These are phyloP conservation scores for Alca torda DNA, from an alignment of 2,797 vertebrate species.

Conservation along the genomic window DNA sequence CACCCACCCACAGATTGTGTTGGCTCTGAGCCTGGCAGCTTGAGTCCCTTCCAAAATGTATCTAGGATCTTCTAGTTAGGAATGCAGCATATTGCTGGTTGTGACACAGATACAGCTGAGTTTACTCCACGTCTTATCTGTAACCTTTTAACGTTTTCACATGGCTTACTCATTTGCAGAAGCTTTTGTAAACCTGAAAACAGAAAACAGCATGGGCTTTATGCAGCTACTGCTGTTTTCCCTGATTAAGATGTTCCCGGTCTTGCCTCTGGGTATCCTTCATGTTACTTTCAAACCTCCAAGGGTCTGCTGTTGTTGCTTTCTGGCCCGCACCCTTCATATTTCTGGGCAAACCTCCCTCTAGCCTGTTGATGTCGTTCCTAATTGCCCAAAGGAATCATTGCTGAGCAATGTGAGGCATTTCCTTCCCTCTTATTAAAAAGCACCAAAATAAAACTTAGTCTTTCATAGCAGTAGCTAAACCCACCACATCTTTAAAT, in stretches of 20 bases:
- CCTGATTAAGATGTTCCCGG: constrained; percentile 21
- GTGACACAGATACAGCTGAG: constrained; percentile 45
- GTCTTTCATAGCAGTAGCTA: constrained; percentile 6
- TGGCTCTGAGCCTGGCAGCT: constrained; percentile 59
- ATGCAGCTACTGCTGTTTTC: constrained; percentile 27
- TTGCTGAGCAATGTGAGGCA: constrained; percentile 61
- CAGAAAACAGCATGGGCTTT: constrained; percentile 49
- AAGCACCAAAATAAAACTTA: constrained; percentile 60
- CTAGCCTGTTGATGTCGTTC: constrained; percentile 52
- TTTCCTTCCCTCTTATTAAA: constrained; percentile 69
- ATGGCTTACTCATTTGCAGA: constrained; percentile 26
- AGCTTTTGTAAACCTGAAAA: constrained; percentile 51
- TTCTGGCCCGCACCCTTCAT: constrained; percentile 17
- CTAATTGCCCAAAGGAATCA: constrained; percentile 66
- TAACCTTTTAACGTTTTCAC: constrained; percentile 59
- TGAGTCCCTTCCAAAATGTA: constrained; percentile 42
- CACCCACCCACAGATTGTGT: constrained; percentile 60
- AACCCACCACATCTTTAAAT: neutral
- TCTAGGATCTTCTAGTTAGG: constrained; percentile 38
- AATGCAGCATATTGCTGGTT: constrained; percentile 47
- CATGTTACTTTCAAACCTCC: constrained; percentile 40
- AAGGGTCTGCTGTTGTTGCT: constrained; percentile 45
- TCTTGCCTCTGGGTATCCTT: constrained; percentile 43
- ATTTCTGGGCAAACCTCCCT: constrained; percentile 59
- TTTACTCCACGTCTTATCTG: constrained; percentile 52